phyloP scores from a whole-genome alignment of 2,113 vertebrate species.

The Panurus biarmicus region DNA sequence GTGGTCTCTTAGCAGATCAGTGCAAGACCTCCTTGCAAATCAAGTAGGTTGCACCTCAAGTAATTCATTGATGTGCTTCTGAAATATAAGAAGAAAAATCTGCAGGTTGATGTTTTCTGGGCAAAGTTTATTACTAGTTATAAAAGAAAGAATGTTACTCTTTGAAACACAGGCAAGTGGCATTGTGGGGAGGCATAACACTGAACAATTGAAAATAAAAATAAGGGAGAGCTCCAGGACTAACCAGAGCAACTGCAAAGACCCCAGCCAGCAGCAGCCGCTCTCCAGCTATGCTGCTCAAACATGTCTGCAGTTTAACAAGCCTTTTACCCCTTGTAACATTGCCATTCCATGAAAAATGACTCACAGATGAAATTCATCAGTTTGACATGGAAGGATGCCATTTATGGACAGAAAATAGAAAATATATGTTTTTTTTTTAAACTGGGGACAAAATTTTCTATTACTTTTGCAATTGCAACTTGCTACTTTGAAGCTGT shows the following conservation, averaged over 20 bases:
- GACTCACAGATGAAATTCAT: slow-evolving; percentile 19
- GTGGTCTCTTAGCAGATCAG: background rate
- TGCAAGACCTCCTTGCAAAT: background rate
- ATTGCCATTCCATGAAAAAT: background rate
- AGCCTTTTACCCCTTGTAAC: background rate
- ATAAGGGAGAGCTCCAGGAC: background rate
- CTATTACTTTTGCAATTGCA: background rate
- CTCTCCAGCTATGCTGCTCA: background rate
- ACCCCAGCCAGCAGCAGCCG: background rate
- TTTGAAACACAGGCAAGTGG: background rate
- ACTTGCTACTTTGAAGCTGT: background rate
- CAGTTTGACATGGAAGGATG: background rate
- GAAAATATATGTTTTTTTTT: background rate
- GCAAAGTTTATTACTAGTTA: background rate
- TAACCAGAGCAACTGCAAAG: background rate
- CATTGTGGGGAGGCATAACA: background rate
- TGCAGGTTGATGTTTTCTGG: background rate
- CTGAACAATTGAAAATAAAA: background rate
- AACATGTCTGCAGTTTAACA: background rate
- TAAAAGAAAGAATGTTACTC: background rate
- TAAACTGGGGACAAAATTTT: background rate
- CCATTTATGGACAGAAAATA: background rate
- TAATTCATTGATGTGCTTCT: background rate
- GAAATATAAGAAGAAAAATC: background rate
- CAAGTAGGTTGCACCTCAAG: background rate